Conservation (phyloP, 2,797 vertebrate species). For the Helarctos malayanus region DNA sequence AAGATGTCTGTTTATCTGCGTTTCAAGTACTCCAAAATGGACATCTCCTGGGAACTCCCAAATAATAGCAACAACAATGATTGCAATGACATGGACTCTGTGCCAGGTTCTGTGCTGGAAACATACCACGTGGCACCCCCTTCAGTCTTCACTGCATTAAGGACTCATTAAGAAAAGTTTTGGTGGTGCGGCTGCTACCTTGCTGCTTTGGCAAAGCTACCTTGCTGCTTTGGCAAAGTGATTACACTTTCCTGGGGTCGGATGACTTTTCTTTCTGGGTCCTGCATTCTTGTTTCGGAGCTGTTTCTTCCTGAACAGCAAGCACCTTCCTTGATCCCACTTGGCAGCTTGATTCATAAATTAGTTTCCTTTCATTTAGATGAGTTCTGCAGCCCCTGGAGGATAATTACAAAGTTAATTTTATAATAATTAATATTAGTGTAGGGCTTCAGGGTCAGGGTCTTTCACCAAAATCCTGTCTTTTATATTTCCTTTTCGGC, state of each 20-base stretch:
- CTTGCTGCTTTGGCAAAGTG: neutral
- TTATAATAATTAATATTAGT: constrained; percentile 53
- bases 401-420: constrained; percentile 67
- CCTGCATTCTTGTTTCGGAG: neutral
- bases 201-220: neutral
- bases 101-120: neutral
- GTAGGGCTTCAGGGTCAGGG: constrained; percentile 34
- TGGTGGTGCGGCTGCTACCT: neutral
- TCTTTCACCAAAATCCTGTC: constrained; percentile 54
- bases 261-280: neutral
- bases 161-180: neutral
- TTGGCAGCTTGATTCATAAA: constrained; percentile 69
- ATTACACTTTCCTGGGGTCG: neutral
- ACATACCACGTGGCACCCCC: no score
- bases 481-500: constrained; percentile 18
- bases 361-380: constrained; percentile 53
- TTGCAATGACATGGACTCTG: neutral
- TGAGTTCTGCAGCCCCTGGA: constrained; percentile 12
- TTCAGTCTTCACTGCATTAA: neutral
- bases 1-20: neutral
- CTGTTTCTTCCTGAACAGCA: constrained; percentile 53
- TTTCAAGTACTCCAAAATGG: neutral
- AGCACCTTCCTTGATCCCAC: constrained; percentile 33
- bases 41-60: neutral
- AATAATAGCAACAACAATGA: neutral